Evolutionary conservation across 1,140 invertebrate species (phyloP), one percentile per base, ranked within the genome.

Genomic region (Oncopodura yosiiana): DNA sequence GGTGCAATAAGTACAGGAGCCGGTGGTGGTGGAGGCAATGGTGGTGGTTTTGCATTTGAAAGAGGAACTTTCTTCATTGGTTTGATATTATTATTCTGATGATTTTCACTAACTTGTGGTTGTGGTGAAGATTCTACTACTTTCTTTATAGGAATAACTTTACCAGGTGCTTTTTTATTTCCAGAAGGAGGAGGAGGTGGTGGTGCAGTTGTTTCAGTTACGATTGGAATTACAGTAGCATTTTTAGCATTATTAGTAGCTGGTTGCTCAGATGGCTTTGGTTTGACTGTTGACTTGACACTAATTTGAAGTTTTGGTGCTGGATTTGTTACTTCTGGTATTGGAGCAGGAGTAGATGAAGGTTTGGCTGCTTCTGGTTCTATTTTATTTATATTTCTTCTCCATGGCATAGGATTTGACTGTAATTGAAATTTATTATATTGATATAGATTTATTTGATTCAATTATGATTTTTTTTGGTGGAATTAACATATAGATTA

Each of bases 161-260:
- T n/a, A n/a, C n/a, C n/a, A n/a, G n/a, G n/a, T n/a, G n/a, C n/a
- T n/a, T n/a, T n/a, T n/a, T n/a, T n/a, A n/a, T n/a, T 18, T n/a
- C n/a, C n/a, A n/a, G n/a, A n/a, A n/a, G 51, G 4, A 21, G 51
- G 16, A 11, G 49, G 49, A 19, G 51, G 39, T n/a, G 49, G 39
- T 12, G 54, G 46, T 5, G 54, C 46, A 21, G 46, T 36, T 18
- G 21, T 42, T 14, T 21, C 46, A 18, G 36, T 24, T 14, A 24
- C 37, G 12, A 42, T 24, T 6, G 37, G 37, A 19, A 49, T 55
- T 48, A 37, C 21, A 24, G 44, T 38, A 23, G 46, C 32, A 49
- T 49, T 38, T 49, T 49, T 34, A 19, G 16, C 14, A 12, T 16
- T 19, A 21, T 23, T 19, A n/a, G n/a, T n/a, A n/a, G 44, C 14